These are phyloP conservation scores for Scaptomyza pallida DNA, from an alignment of 1,140 invertebrate genomes.

Conservation along the genomic window DNA sequence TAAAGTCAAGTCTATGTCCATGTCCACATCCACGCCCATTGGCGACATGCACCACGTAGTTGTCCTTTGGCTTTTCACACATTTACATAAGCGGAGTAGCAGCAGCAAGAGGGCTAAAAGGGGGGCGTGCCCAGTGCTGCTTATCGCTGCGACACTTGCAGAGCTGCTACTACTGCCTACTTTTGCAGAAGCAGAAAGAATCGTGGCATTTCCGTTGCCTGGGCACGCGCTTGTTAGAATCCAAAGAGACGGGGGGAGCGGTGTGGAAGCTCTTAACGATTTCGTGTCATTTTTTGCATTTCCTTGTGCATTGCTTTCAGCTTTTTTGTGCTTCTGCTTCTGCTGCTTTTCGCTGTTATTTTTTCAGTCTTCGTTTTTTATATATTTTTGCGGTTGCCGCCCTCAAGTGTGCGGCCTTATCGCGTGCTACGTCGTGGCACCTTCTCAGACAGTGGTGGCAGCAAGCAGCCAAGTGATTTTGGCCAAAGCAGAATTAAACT, in stretches of 20 bases:
- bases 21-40: neutral
- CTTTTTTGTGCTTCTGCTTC: conserved; percentile 33
- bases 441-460: conserved; percentile 40
- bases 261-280: conserved; percentile 66
- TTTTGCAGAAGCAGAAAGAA: neutral
- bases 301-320: conserved; percentile 69
- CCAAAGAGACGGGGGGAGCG: conserved; percentile 31
- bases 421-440: conserved; percentile 72
- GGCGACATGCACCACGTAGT: conserved; percentile 31
- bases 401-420: conserved; percentile 64
- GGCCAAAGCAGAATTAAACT: conserved; percentile 43
- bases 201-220: conserved; percentile 71
- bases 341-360: conserved; percentile 23
- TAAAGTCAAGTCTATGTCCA: conserved; percentile 35
- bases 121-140: conserved; percentile 51
- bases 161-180: conserved; percentile 42
- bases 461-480: conserved; percentile 48
- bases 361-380: conserved; percentile 1
- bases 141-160: conserved; percentile 76
- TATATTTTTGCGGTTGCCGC: conserved; percentile 51
- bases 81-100: conserved; percentile 61
- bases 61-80: conserved; percentile 64
- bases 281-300: conserved; percentile 81
- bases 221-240: conserved; percentile 71
- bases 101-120: conserved; percentile 1